A percentile compares a stretch with the other conserved stretches of the same genome.
These are phyloP conservation scores for Eulemur rufifrons DNA, from an alignment of 2,113 vertebrate genomes.

Conservation along the genomic window DNA sequence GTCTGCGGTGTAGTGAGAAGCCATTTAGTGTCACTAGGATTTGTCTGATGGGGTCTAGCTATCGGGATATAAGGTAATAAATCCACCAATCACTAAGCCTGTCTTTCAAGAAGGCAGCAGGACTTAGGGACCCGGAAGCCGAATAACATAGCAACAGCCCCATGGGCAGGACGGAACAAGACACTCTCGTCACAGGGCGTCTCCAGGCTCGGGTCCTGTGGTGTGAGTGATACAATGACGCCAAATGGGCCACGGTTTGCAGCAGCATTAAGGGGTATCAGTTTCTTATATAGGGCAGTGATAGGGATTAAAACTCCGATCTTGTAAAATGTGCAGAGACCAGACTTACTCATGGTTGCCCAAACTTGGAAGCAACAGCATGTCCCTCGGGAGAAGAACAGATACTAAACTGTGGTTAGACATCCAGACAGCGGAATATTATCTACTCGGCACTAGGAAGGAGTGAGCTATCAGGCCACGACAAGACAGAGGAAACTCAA, in stretches of 20 bases:
- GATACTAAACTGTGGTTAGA: not conserved
- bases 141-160: not conserved
- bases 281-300: not conserved
- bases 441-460: not conserved
- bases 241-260: not conserved
- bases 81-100: too few species aligned
- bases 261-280: too few species aligned
- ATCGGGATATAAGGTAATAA: accelerated
- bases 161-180: not conserved
- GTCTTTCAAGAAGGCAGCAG: not conserved
- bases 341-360: not conserved
- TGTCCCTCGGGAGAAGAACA: not conserved
- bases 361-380: not conserved
- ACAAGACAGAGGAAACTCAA: not conserved
- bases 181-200: not conserved
- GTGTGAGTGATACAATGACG: accelerated
- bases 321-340: not conserved
- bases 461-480: not conserved
- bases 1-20: too few species aligned
- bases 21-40: not conserved
- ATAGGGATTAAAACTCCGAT: not conserved
- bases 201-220: not conserved
- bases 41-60: not conserved
- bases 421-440: not conserved
- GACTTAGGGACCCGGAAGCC: not conserved